Percentiles rank a stretch among this genome's conserved stretches.
phyloP scores from a whole-genome alignment of 1,140 invertebrate species.

The Hylyphantes graminicola region DNA sequence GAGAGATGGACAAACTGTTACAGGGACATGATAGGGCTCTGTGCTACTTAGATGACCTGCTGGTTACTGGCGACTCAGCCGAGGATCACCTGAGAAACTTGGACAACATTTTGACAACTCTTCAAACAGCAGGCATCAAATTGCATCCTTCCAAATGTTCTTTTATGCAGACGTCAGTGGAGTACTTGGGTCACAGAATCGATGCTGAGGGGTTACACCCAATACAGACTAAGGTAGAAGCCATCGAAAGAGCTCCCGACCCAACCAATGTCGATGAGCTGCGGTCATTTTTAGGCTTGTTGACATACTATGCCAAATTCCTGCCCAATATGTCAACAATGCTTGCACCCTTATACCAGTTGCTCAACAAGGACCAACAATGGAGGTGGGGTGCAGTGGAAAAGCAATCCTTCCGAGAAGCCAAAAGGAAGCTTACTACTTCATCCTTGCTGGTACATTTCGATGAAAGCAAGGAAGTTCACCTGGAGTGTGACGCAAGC shows the following conservation, averaged over 20 bases:
- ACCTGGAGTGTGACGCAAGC: constrained; percentile 68
- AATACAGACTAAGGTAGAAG: constrained; percentile 19
- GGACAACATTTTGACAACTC: background rate
- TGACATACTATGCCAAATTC: constrained; percentile 69
- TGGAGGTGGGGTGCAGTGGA: constrained; percentile 11
- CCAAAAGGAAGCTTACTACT: constrained; percentile 10
- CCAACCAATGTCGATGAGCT: constrained; percentile 45
- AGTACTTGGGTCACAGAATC: constrained; percentile 16
- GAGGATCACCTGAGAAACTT: constrained; percentile 11
- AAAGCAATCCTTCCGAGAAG: constrained; percentile 1
- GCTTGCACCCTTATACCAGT: constrained; percentile 65
- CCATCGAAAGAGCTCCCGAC: constrained; percentile 32
- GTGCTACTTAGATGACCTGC: constrained; percentile 22
- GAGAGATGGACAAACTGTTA: constrained; percentile 63
- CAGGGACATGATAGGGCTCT: background rate
- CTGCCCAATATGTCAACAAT: constrained; percentile 66
- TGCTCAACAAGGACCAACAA: constrained; percentile 60
- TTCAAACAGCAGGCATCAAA: constrained; percentile 10
- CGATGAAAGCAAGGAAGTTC: constrained; percentile 60
- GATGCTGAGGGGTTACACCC: constrained; percentile 26
- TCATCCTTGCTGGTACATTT: constrained; percentile 6
- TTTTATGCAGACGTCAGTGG: constrained; percentile 9
- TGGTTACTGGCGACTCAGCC: background rate
- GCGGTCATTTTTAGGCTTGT: constrained; percentile 49
- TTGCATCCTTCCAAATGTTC: constrained; percentile 4